These are phyloP conservation scores for Kryptolebias ocellatus DNA, from an alignment of 2,797 vertebrate species.

Conservation along the genomic window DNA sequence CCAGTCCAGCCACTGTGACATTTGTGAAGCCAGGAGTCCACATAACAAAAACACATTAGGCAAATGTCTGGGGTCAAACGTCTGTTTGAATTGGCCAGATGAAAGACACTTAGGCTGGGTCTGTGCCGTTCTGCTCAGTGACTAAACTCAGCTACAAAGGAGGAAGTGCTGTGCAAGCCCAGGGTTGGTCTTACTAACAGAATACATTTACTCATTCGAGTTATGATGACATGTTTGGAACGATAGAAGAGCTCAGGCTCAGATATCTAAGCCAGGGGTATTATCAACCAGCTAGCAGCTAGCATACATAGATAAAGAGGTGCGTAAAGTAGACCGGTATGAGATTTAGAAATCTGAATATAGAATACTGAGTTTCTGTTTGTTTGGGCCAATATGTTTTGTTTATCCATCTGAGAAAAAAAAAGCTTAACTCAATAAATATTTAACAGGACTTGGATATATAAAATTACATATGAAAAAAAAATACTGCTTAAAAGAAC, in stretches of 20 bases:
- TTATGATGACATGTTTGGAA: constrained; percentile 37
- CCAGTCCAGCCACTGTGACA: constrained; percentile 78
- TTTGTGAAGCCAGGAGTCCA: constrained; percentile 84
- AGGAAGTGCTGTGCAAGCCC: constrained; percentile 52
- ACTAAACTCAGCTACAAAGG: constrained; percentile 72
- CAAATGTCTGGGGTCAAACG: constrained; percentile 85
- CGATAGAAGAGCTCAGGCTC: constrained; percentile 38
- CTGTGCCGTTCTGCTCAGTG: constrained; percentile 72
- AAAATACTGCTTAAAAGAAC: too few species aligned
- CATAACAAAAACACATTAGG: constrained; percentile 89
- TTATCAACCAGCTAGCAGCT: constrained; percentile 49
- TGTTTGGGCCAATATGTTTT: too few species aligned
- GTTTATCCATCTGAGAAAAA: too few species aligned
- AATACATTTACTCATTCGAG: constrained; percentile 55
- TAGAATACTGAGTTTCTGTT: too few species aligned
- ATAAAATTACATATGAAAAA: too few species aligned
- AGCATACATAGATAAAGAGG: too few species aligned
- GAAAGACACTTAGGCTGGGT: constrained; percentile 81
- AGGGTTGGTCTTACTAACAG: constrained; percentile 63
- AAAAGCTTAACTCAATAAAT: constrained; percentile 12
- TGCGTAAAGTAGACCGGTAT: neutral
- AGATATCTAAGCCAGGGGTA: constrained; percentile 46
- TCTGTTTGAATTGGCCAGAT: constrained; percentile 86
- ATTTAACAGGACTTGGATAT: constrained; percentile 40
- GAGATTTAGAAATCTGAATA: too few species aligned